Evolutionary conservation across 2,888 invertebrate species (phyloP).

Genomic region (Gastrophysa polygoni): DNA sequence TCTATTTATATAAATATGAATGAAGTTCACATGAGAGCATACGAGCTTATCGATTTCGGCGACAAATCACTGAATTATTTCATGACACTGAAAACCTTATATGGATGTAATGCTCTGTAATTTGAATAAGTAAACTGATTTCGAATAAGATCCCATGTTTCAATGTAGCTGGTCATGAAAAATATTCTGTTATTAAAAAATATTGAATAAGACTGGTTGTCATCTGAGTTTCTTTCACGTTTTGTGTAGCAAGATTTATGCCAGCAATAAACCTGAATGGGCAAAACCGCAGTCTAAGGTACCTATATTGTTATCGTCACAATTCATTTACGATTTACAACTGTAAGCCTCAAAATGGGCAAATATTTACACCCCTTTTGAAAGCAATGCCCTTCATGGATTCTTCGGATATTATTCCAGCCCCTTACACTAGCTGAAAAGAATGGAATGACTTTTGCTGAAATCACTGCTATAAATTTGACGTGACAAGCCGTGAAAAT

Average conservation of each 20-base stretch:
- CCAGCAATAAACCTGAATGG: constrained; percentile 37
- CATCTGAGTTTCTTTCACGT: constrained; percentile 30
- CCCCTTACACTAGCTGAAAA: constrained; percentile 24
- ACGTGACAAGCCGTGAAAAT: constrained; percentile 35
- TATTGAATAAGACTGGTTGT: constrained; percentile 20
- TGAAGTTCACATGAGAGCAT: too few relatives aligned
- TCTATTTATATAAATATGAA: too few relatives aligned
- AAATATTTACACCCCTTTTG: constrained; percentile 46
- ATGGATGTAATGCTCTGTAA: too few relatives aligned
- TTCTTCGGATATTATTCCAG: constrained; percentile 32
- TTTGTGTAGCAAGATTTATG: constrained; percentile 36
- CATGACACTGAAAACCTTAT: too few relatives aligned
- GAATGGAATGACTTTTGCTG: constrained; percentile 31
- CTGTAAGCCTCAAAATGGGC: constrained; percentile 39
- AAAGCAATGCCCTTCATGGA: constrained; percentile 31
- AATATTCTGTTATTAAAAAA: not conserved
- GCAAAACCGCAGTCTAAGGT: constrained; percentile 39
- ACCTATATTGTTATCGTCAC: constrained; percentile 37
- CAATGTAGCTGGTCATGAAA: not conserved
- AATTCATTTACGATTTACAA: constrained; percentile 39
- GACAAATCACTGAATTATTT: too few relatives aligned
- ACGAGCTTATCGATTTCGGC: too few relatives aligned
- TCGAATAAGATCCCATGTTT: too few relatives aligned
- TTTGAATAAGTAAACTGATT: too few relatives aligned
- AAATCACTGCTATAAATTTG: constrained; percentile 35